phyloP scores from a whole-genome alignment of 2,797 vertebrate genomes.

The Syngnathus acus region DNA sequence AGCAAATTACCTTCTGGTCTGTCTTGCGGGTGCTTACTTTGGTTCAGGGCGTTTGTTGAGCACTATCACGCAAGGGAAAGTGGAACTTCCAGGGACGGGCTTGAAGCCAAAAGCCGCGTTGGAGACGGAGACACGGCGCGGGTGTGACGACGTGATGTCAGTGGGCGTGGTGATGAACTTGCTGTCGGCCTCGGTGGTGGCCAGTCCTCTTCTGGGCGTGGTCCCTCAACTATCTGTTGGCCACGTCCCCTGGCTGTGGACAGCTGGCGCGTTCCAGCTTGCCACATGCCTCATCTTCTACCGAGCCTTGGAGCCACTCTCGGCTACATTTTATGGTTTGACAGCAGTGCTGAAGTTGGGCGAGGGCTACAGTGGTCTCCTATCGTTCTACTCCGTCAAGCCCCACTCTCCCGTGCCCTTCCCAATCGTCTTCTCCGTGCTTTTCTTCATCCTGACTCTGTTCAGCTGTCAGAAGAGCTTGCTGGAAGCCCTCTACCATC shows the following conservation, averaged over 20 bases:
- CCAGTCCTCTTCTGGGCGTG: constrained; percentile 73
- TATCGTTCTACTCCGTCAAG: constrained; percentile 47
- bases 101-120: constrained; percentile 33
- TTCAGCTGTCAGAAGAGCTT: constrained; percentile 71
- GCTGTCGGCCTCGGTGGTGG: constrained; percentile 74
- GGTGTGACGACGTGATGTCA: constrained; percentile 29
- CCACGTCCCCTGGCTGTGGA: constrained; percentile 84
- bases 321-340: constrained; percentile 77
- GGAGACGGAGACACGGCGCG: constrained; percentile 23
- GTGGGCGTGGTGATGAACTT: constrained; percentile 74
- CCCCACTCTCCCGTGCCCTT: constrained; percentile 64
- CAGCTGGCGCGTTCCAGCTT: constrained; percentile 74
- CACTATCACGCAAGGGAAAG: constrained; percentile 53
- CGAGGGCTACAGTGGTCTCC: constrained; percentile 73
- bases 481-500: constrained; percentile 70
- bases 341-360: constrained; percentile 73
- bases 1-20: constrained; percentile 74
- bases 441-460: constrained; percentile 73
- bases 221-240: constrained; percentile 64
- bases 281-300: constrained; percentile 73
- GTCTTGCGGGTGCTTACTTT: constrained; percentile 70
- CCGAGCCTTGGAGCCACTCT: constrained; percentile 65
- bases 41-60: constrained; percentile 66
- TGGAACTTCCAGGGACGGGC: constrained; percentile 60
- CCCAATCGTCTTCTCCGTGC: constrained; percentile 71